Conservation (phyloP, 2,888 invertebrate genomes). For the Mesorhabditis spiculigera region DNA sequence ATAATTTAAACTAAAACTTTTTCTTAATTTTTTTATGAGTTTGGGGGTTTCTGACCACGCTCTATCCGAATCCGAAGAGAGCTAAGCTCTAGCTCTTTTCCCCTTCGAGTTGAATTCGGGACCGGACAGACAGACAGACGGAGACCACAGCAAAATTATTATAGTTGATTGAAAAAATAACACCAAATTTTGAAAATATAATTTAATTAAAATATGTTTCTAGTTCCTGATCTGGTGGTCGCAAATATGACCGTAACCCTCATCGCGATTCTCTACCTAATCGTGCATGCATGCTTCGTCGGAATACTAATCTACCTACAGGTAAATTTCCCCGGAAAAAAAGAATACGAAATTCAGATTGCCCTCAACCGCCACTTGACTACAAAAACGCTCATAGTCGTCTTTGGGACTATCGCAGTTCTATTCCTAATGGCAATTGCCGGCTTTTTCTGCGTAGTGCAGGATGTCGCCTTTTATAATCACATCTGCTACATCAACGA, state of each 20-base stretch:
- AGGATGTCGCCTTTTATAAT: constrained; percentile 44
- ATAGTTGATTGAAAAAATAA: too few species aligned
- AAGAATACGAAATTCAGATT: too few species aligned
- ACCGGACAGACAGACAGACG: too few species aligned
- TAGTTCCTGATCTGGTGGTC: constrained; percentile 40
- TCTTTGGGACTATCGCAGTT: constrained; percentile 33
- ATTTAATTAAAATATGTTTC: background rate
- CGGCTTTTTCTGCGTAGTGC: constrained; percentile 36
- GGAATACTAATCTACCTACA: constrained; percentile 45
- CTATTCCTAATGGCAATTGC: constrained; percentile 34
- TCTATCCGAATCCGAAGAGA: too few species aligned
- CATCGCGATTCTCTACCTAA: constrained; percentile 34
- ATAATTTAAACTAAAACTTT: too few species aligned
- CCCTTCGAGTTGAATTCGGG: too few species aligned
- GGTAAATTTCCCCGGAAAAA: constrained; percentile 27
- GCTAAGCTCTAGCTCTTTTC: too few species aligned
- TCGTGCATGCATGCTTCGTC: constrained; percentile 41
- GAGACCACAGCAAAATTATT: too few species aligned
- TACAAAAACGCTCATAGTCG: constrained; percentile 25
- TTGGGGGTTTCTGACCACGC: too few species aligned
- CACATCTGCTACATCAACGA: constrained; percentile 52
- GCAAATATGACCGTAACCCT: constrained; percentile 38
- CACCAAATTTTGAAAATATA: too few species aligned
- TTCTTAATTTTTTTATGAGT: too few species aligned
- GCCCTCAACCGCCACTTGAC: constrained; percentile 24